Base-by-base conservation (phyloP, 2,797 vertebrate species). In the Perdix hodgsoniae region DNA sequence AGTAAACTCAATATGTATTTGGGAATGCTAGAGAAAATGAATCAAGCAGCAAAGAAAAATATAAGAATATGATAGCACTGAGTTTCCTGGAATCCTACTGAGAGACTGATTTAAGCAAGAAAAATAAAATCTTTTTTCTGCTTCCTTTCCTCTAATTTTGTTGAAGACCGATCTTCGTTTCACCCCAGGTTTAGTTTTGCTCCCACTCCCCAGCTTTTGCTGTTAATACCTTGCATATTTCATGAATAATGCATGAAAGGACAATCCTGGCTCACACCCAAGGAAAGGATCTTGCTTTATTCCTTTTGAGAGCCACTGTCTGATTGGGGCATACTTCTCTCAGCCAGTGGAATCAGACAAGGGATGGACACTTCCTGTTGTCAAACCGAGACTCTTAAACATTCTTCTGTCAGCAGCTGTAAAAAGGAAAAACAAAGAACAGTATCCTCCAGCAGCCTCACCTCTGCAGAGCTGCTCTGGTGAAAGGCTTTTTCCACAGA, bases 21-120 rank as follows among this genome's bases (percentile, higher is more conserved):
- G 13, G 75, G 72, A 80, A 42, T 0, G 39, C 61, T 59, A 19
- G 57, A 85, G 76, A 64, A 81, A 86, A 92, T 66, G 50, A 64
- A 83, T 76, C 84, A 33, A n/a, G 52, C 63, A 63, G 88, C 63
- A 60, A 93, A 91, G 71, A 24, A 40, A 78, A 73, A 60, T 60
- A 76, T 42, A 56, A 56, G 40, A 23, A 73, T 82, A 91, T 49
- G 83, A 66, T 7, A 63, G 87, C 13, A 60, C 91, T 0, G 18
- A 56, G 67, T 70, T 94, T 71, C 74, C 74, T 79, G 60, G 89
- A n/a, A 42, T 61, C 94, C 93, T 11, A 19, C 84, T 22, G 89
- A 76, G 91, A 75, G 73, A 23, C 76, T 92, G 94, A 91, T 88
- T 74, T 94, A 64, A 78, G 75, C 75, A 67, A 61, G 88, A 74